These are phyloP conservation scores for Cheirogaleus medius DNA, from an alignment of 2,113 vertebrate species.

Conservation along the genomic window DNA sequence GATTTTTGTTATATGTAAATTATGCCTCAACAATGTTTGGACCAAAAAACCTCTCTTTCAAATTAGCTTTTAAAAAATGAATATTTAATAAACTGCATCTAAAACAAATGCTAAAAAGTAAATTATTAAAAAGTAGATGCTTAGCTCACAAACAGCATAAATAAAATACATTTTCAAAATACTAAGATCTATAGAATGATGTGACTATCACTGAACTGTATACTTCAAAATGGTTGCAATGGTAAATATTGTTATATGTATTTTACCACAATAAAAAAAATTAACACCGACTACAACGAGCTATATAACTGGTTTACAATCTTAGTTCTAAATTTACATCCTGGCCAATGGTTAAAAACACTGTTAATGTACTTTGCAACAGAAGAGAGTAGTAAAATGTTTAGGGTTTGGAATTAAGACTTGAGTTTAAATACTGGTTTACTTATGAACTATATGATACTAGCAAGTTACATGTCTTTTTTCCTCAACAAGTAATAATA, in stretches of 20 bases:
- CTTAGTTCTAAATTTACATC: conserved; percentile 36
- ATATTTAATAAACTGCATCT: not conserved
- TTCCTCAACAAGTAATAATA: not conserved
- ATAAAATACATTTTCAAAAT: not conserved
- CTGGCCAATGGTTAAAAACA: not conserved
- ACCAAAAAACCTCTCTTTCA: not conserved
- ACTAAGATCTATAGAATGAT: not conserved
- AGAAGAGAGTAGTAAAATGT: not conserved
- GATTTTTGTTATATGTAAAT: not conserved
- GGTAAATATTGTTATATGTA: not conserved
- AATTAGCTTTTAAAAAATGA: not conserved
- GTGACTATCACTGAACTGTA: not conserved
- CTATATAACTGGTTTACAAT: not conserved
- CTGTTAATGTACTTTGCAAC: not conserved
- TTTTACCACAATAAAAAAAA: not conserved
- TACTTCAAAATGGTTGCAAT: not conserved
- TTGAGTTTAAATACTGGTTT: not conserved
- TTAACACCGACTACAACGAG: not conserved
- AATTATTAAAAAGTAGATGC: not conserved
- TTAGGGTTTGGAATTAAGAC: not conserved
- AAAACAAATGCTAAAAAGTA: not conserved
- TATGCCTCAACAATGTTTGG: not conserved
- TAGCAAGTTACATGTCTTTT: not conserved
- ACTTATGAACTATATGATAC: not conserved
- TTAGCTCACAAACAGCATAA: conserved; percentile 18